Base-by-base conservation (phyloP, 2,797 vertebrate genomes). In the Pseudotriccus pelzelni region DNA sequence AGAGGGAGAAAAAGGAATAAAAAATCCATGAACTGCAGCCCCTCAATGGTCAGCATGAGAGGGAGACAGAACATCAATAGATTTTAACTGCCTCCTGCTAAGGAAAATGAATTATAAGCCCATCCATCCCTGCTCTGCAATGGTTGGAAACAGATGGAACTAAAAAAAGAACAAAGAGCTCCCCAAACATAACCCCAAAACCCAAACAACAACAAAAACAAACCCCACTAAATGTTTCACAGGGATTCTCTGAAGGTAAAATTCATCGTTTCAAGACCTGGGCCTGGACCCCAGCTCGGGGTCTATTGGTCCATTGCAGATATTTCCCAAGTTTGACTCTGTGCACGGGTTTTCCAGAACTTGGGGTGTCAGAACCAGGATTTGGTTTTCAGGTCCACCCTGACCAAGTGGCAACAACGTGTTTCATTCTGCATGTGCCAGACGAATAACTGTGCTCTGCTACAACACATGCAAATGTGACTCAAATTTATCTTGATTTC, bases 41-140 rank as follows among this genome's bases (percentile, higher is more conserved):
- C 3, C 6, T n/a, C 43, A 21, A 30, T 36, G 64, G 68, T 59
- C 76, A 83, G 62, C 22, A 5, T 14, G 58, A 73, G 60, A 49
- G 14, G n/a, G 59, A 59, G 44, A 66, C 6, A 52, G 76, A 90
- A 7, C 14, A 74, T 34, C 52, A 21, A 47, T 58, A 21, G 9
- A 19, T 76, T 89, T 84, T 75, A 91, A 28, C 32, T 73, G 86
- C 78, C 84, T 87, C 49, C 84, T 89, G 62, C 75, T 74, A 69
- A 67, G 66, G 13, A 36, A 55, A 76, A 9, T 20, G 28, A 88
- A 62, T 44, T 80, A 58, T 39, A 56, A n/a, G 2, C 27, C 32
- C 28, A 75, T 43, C 78, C 22, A 12, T 44, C 37, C 37, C 70
- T 87, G 72, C 66, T 73, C 39, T 49, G 68, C 52, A 64, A 4